Percentiles rank a stretch among this genome's conserved stretches.
These are phyloP conservation scores for Marisa cornuarietis DNA, from an alignment of 1,140 invertebrate genomes.

Conservation along the genomic window DNA sequence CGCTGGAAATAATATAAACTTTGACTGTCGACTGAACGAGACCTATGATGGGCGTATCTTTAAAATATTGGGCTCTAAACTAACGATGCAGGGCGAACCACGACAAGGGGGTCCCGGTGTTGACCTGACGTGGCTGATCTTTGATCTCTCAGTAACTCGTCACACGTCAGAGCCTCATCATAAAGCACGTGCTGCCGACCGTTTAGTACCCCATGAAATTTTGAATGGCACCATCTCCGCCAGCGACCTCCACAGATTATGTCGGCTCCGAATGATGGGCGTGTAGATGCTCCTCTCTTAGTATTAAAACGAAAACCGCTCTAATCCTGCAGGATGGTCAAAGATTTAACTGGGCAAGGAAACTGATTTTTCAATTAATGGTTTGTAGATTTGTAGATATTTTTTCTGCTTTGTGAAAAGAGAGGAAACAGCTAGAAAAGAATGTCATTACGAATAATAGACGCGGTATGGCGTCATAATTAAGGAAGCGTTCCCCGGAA, in stretches of 20 bases:
- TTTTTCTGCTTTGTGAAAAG: too few relatives aligned
- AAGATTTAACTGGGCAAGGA: too few relatives aligned
- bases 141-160: not conserved
- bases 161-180: not conserved
- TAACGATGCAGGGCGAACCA: not conserved
- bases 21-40: not conserved
- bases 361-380: too few relatives aligned
- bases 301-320: not conserved
- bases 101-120: not conserved
- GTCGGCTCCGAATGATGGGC: not conserved
- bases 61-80: not conserved
- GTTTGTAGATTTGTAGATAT: too few relatives aligned
- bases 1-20: not conserved
- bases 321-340: too few relatives aligned
- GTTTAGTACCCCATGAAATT: constrained; percentile 6
- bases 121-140: not conserved
- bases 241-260: not conserved
- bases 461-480: too few relatives aligned
- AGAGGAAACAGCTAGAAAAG: too few relatives aligned
- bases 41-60: not conserved
- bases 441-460: too few relatives aligned
- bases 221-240: not conserved
- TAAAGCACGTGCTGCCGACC: not conserved
- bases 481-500: too few relatives aligned
- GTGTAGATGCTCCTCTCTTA: not conserved